A percentile compares a stretch with the other conserved stretches of the same genome.
Evolutionary conservation across 2,888 invertebrate genomes (phyloP).

Genomic region (Monopis laevigella): DNA sequence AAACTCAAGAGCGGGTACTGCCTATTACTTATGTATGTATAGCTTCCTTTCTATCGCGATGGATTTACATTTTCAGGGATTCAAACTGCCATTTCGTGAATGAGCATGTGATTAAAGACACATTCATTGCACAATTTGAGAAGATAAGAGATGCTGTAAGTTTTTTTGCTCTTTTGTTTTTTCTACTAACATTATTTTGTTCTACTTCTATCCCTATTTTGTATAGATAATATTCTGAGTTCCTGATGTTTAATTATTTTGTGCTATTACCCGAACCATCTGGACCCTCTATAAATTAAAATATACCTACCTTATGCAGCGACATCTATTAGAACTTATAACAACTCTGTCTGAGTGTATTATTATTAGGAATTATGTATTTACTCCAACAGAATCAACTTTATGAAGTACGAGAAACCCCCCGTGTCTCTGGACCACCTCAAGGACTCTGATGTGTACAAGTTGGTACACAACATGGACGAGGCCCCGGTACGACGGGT

Average conservation of each 20-base stretch:
- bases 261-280: too few relatives aligned
- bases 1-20: too few relatives aligned
- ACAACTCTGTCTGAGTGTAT: too few relatives aligned
- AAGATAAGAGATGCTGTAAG: constrained; percentile 35
- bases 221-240: too few relatives aligned
- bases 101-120: constrained; percentile 32
- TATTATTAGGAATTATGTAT: neutral
- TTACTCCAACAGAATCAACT: constrained; percentile 76
- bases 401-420: constrained; percentile 88
- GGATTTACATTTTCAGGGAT: constrained; percentile 48
- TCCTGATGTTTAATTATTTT: too few relatives aligned
- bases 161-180: constrained; percentile 16
- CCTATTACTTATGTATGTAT: too few relatives aligned
- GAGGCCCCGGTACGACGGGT: constrained; percentile 73
- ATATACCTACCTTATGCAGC: too few relatives aligned
- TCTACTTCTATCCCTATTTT: too few relatives aligned
- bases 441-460: constrained; percentile 82
- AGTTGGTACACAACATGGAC: constrained; percentile 80
- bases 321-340: too few relatives aligned
- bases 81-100: constrained; percentile 63
- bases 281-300: too few relatives aligned
- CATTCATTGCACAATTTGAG: constrained; percentile 31
- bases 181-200: constrained; percentile 6
- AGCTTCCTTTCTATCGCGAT: too few relatives aligned
- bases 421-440: constrained; percentile 78